Percentiles rank a stretch among this genome's conserved stretches.
These are phyloP conservation scores for Drosophila picticornis DNA, from an alignment of 2,888 invertebrate genomes.

Conservation along the genomic window DNA sequence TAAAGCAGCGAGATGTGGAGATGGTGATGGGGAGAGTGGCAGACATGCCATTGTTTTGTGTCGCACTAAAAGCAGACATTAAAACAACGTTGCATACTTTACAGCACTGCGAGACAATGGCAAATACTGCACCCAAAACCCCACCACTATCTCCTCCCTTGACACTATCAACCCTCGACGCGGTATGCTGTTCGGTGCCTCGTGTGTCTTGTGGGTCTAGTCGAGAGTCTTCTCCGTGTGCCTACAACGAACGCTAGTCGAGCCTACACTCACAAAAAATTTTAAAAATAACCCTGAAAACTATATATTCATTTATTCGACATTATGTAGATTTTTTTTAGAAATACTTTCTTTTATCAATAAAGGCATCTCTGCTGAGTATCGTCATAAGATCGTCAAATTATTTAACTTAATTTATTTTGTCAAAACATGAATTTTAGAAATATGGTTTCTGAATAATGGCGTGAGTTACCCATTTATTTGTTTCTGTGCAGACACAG, in stretches of 20 bases:
- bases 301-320: too few relatives aligned
- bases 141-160: not conserved
- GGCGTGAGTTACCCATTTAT: not conserved
- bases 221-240: not conserved
- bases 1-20: conserved; percentile 1
- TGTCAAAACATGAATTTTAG: not conserved
- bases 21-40: not conserved
- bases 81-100: conserved; percentile 75
- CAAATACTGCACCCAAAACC: not conserved
- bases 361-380: conserved; percentile 14
- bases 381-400: too few relatives aligned
- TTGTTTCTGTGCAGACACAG: not conserved
- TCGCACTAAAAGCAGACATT: conserved; percentile 52
- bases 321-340: too few relatives aligned
- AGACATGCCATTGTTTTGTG: conserved; percentile 19
- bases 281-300: not conserved
- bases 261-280: conserved; percentile 15
- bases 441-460: not conserved
- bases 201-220: conserved; percentile 12
- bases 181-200: not conserved
- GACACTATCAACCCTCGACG: not conserved
- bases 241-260: conserved; percentile 18
- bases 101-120: conserved; percentile 65
- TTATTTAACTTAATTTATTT: too few relatives aligned
- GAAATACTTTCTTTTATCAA: not conserved